Base-by-base conservation (phyloP, 2,797 vertebrate species). In the Spinibarbus caldwelli region DNA sequence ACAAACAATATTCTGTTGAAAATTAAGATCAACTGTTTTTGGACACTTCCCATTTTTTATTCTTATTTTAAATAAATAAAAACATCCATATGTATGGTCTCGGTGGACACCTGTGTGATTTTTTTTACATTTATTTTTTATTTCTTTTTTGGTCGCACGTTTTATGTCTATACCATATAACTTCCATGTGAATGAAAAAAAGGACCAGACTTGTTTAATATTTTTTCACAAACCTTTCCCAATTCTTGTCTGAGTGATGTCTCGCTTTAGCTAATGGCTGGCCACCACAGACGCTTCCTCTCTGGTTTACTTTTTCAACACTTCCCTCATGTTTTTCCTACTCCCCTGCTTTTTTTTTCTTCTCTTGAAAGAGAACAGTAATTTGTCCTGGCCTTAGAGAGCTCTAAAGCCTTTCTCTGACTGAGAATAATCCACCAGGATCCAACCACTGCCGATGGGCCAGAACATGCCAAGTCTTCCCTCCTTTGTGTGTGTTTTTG, bases 341-440 rank as follows among this genome's bases (percentile, higher is more conserved):
- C 70, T 72, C 84, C 62, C 70, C 79, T 87, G 19, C 82, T 80
- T 80, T 81, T 66, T 49, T 47, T 45, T 45, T 17, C 72, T 67
- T 73, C 66, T 86, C 68, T 83, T 87, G 78, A 72, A 86, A 80
- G 68, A 73, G 78, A 76, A 81, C 82, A 83, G 86, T 82, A 84
- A 88, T 90, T 90, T 89, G 88, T 89, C 88, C 72, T 66, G 81
- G 80, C 23, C 82, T 84, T 81, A 84, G 79, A 66, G 83, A 84
- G 80, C 86, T 72, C 79, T 86, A 87, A 88, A 91, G 84, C 89
- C 81, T 86, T 82, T 79, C 80, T 84, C 84, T 90, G 90, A 89
- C 89, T 88, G 85, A 73, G 78, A 71, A 85, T 90, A 91, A 90
- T 90, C 89, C 87, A 86, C 76, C 57, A 87, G 85, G 79, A 89